phyloP scores from a whole-genome alignment of 2,113 vertebrate genomes.

The Engystomops pustulosus region DNA sequence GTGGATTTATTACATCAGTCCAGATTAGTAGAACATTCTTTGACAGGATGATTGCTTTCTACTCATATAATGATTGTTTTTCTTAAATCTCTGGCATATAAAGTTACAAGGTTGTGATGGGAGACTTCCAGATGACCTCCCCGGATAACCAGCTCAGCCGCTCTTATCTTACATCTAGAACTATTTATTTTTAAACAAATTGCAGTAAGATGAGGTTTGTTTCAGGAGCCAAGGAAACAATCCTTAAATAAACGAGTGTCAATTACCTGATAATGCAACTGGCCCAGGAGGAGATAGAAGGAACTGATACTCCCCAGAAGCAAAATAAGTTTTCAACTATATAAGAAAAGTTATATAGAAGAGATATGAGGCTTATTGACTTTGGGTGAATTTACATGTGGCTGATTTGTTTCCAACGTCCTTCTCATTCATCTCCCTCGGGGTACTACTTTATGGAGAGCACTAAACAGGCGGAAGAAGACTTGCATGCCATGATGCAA shows the following conservation, averaged over 20 bases:
- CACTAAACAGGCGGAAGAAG: too few species aligned
- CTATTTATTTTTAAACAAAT: slow-evolving; percentile 1
- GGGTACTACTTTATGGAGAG: too few species aligned
- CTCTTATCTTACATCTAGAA: slow-evolving; percentile 5
- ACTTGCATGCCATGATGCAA: too few species aligned
- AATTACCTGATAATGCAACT: neutral
- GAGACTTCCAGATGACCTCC: slow-evolving; percentile 11
- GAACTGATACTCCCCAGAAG: neutral
- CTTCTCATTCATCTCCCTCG: too few species aligned
- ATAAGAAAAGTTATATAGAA: neutral
- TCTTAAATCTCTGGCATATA: neutral
- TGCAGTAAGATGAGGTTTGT: neutral
- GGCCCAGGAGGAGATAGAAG: neutral
- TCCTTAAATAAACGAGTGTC: neutral
- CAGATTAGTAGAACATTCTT: too few species aligned
- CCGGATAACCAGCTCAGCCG: neutral
- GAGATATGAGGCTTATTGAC: neutral
- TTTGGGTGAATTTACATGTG: too few species aligned
- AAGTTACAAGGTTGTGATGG: neutral
- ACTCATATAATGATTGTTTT: slow-evolving; percentile 15
- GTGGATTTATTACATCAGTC: too few species aligned
- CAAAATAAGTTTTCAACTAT: neutral
- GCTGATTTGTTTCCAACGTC: too few species aligned
- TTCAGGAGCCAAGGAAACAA: slow-evolving; percentile 4
- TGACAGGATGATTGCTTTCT: too few species aligned